Conservation (phyloP, 2,113 vertebrate genomes). For the Lophura nycthemera region DNA sequence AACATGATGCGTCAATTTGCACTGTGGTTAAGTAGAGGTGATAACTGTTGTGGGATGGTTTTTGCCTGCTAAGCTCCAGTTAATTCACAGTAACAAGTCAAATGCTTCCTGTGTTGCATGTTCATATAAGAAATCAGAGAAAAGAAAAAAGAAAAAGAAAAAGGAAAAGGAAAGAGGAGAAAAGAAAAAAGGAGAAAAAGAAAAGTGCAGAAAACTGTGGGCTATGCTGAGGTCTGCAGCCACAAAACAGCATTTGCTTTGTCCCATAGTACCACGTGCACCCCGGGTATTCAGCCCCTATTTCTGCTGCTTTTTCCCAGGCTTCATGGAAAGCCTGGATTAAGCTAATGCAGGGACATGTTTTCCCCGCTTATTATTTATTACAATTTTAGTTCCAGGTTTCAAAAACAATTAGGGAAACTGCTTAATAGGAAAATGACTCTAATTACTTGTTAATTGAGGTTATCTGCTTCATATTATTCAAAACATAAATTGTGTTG, state of each 20-base stretch:
- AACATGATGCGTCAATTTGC: not conserved
- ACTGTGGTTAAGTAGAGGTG: not conserved
- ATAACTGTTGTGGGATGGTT: not conserved
- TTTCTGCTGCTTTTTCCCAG: not conserved
- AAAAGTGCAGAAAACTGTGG: not conserved
- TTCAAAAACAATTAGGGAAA: slow-evolving; percentile 77
- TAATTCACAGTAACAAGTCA: not conserved
- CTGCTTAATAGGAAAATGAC: slow-evolving; percentile 72
- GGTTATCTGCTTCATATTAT: slow-evolving; percentile 72
- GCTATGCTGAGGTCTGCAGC: not conserved
- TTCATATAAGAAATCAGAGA: not conserved
- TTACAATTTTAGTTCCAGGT: slow-evolving; percentile 73
- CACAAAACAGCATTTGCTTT: not conserved
- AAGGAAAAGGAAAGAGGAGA: not conserved
- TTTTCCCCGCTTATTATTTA: slow-evolving; percentile 66
- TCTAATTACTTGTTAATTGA: slow-evolving; percentile 75
- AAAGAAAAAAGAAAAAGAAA: not conserved
- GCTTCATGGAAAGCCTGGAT: not conserved
- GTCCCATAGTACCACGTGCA: fast-evolving
- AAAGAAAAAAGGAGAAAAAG: too few relatives aligned
- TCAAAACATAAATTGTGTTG: slow-evolving; percentile 73
- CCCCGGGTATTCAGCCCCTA: not conserved
- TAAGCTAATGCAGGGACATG: slow-evolving; percentile 30
- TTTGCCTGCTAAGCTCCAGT: not conserved
- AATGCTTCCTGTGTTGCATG: not conserved